Evolutionary conservation across 1,140 invertebrate species (phyloP).

Genomic region (Cephus cinctus): DNA sequence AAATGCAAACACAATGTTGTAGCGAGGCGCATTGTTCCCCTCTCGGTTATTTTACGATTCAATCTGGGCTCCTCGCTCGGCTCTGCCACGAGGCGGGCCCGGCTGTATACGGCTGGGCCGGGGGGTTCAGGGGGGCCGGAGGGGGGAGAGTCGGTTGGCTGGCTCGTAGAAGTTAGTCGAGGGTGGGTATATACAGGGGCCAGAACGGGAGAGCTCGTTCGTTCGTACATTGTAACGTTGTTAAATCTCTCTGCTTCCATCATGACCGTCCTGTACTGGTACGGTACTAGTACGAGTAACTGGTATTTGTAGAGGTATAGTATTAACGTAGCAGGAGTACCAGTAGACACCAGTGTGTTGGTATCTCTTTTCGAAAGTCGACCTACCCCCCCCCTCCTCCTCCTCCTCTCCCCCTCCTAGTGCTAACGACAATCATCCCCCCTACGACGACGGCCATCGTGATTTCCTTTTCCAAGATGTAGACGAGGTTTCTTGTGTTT

Average conservation of each 20-base stretch:
- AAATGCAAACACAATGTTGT: constrained; percentile 54
- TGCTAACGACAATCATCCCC: too few relatives aligned
- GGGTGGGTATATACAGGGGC: background rate
- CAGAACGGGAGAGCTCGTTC: constrained; percentile 18
- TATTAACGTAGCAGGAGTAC: too few relatives aligned
- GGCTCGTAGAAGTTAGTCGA: constrained; percentile 17
- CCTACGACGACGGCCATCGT: too few relatives aligned
- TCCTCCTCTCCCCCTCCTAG: constrained; percentile 4
- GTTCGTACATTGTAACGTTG: constrained; percentile 51
- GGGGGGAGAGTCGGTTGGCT: constrained; percentile 5
- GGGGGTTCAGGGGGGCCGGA: constrained; percentile 11
- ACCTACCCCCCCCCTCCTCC: background rate
- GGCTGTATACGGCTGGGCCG: too few relatives aligned
- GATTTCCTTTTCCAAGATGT: constrained; percentile 40
- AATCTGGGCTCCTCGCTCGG: constrained; percentile 32
- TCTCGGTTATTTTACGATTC: constrained; percentile 53
- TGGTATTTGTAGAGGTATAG: too few relatives aligned
- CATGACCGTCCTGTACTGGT: background rate
- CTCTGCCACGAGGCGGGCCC: too few relatives aligned
- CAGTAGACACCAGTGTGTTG: too few relatives aligned
- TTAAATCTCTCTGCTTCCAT: constrained; percentile 41
- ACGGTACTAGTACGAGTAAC: background rate
- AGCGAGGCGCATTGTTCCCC: constrained; percentile 47
- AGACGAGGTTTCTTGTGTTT: constrained; percentile 24
- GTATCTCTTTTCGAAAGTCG: background rate